phyloP scores from a whole-genome alignment of 2,888 invertebrate genomes.

The Drosophila cracens region DNA sequence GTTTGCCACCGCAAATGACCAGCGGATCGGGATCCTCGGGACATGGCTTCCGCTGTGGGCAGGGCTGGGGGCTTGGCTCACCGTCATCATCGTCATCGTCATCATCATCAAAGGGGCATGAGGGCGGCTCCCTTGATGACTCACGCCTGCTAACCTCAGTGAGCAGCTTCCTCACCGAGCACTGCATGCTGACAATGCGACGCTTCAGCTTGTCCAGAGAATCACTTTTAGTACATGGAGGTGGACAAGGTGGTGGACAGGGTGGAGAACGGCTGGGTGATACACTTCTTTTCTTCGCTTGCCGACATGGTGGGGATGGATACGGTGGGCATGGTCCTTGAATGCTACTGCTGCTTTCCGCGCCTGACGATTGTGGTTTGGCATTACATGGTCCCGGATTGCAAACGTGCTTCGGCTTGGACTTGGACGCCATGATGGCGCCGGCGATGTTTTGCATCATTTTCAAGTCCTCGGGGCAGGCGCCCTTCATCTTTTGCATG shows the following conservation, averaged over 20 bases:
- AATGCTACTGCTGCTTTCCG: conserved; percentile 48
- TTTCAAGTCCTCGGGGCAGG: conserved; percentile 77
- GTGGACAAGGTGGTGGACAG: conserved; percentile 19
- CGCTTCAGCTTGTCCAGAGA: conserved; percentile 73
- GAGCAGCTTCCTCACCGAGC: conserved; percentile 71
- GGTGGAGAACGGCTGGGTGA: conserved; percentile 16
- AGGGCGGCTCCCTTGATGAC: conserved; percentile 17
- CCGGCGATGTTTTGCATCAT: conserved; percentile 73
- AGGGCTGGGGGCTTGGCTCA: background rate
- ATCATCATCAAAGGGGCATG: conserved; percentile 16
- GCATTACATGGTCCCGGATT: conserved; percentile 46
- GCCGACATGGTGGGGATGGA: conserved; percentile 7
- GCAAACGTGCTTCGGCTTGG: conserved; percentile 45
- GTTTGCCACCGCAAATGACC: conserved; percentile 69
- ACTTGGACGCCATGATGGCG: conserved; percentile 64
- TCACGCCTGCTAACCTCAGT: conserved; percentile 66
- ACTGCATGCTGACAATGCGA: conserved; percentile 74
- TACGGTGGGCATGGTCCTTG: conserved; percentile 6
- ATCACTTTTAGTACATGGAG: conserved; percentile 38
- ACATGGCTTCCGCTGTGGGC: conserved; percentile 34
- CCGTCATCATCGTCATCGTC: conserved; percentile 34
- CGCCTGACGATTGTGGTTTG: conserved; percentile 28
- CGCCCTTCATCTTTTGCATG: conserved; percentile 78
- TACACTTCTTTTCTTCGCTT: conserved; percentile 16
- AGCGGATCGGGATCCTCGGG: conserved; percentile 72